A percentile compares a stretch with the other conserved stretches of the same genome.
These are phyloP conservation scores for Melitaea cinxia DNA, from an alignment of 1,140 invertebrate genomes.

Conservation along the genomic window DNA sequence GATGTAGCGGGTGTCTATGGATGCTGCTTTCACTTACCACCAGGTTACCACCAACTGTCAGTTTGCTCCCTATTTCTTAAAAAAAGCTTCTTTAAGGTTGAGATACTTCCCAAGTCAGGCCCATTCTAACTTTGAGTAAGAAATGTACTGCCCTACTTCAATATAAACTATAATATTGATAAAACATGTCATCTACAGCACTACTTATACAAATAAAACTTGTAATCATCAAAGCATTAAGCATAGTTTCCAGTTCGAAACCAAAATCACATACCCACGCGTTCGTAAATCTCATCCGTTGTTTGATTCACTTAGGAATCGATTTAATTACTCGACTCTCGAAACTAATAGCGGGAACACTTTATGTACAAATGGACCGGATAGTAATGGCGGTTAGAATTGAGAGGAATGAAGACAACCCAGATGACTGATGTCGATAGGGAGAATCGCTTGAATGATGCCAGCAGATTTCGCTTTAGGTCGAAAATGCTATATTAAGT, in stretches of 20 bases:
- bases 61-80: too few relatives aligned
- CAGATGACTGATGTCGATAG: slow-evolving; percentile 17
- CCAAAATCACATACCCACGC: slow-evolving; percentile 18
- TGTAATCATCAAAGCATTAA: neutral
- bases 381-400: slow-evolving; percentile 46
- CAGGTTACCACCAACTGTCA: too few relatives aligned
- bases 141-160: too few relatives aligned
- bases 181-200: too few relatives aligned
- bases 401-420: slow-evolving; percentile 40
- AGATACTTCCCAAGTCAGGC: too few relatives aligned
- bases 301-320: slow-evolving; percentile 31
- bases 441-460: neutral
- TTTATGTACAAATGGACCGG: slow-evolving; percentile 55
- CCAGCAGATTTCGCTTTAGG: neutral
- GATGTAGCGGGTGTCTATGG: too few relatives aligned
- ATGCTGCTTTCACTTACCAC: too few relatives aligned
- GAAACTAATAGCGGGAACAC: slow-evolving; percentile 53
- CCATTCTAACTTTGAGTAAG: too few relatives aligned
- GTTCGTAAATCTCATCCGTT: slow-evolving; percentile 22
- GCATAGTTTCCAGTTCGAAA: neutral
- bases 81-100: too few relatives aligned
- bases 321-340: slow-evolving; percentile 51
- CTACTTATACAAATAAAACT: neutral
- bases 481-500: neutral
- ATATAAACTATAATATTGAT: too few relatives aligned